These are phyloP conservation scores for Istiophorus platypterus DNA, from an alignment of 2,113 vertebrate species.

Conservation along the genomic window DNA sequence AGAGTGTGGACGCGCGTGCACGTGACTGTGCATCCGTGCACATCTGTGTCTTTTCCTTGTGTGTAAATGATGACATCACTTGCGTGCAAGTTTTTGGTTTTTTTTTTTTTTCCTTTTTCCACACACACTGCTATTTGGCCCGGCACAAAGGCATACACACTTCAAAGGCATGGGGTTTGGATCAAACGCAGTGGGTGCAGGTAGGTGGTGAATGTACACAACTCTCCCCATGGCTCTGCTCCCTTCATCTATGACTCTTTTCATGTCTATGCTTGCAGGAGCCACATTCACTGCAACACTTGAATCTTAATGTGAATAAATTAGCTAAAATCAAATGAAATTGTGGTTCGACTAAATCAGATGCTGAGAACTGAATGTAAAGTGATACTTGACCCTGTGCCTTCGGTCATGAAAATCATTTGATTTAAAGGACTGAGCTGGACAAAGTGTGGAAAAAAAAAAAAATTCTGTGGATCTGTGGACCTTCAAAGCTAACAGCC, in stretches of 20 bases:
- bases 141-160: conserved; percentile 70
- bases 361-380: conserved; percentile 52
- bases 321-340: conserved; percentile 76
- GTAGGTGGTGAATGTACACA: conserved; percentile 73
- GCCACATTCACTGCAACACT: conserved; percentile 70
- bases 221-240: conserved; percentile 69
- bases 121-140: conserved; percentile 68
- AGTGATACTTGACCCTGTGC: conserved; percentile 54
- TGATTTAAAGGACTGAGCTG: conserved; percentile 49
- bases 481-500: conserved; percentile 49
- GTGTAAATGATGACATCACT: conserved; percentile 64
- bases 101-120: too few species aligned
- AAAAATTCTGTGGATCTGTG: neutral
- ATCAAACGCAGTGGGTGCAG: conserved; percentile 76
- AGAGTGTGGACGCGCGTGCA: neutral
- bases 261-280: conserved; percentile 77
- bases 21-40: conserved; percentile 22
- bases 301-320: conserved; percentile 78
- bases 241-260: conserved; percentile 78
- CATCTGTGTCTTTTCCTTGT: conserved; percentile 18
- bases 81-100: conserved; percentile 45
- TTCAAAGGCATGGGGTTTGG: conserved; percentile 72
- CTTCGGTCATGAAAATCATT: conserved; percentile 51
- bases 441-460: conserved; percentile 37
- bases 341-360: conserved; percentile 66